Conservation (phyloP, 2,113 vertebrate species). For the Illadopsis cleaveri region DNA sequence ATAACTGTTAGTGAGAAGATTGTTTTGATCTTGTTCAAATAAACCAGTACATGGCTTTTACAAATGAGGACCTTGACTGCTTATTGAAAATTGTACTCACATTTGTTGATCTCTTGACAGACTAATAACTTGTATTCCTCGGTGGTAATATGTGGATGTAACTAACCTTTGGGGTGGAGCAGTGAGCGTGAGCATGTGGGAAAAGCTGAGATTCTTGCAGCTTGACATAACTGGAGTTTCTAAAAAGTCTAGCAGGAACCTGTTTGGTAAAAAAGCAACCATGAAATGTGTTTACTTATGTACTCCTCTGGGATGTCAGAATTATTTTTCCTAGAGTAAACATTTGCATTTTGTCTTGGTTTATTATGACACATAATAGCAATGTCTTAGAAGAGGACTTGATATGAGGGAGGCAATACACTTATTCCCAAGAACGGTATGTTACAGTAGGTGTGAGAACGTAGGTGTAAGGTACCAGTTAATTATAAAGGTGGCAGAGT, state of each 20-base stretch:
- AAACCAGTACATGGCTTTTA: not conserved
- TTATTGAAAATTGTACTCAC: not conserved
- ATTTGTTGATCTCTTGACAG: not conserved
- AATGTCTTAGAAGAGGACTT: conserved; percentile 2
- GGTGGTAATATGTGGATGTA: not conserved
- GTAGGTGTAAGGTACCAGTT: conserved; percentile 74
- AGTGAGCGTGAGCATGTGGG: not conserved
- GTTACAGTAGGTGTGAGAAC: conserved; percentile 72
- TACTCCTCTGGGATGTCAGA: not conserved
- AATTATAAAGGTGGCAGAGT: conserved; percentile 78
- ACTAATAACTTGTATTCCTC: not conserved
- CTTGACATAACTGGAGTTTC: conserved; percentile 66
- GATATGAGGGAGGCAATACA: not conserved
- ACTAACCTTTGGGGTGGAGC: conserved; percentile 72
- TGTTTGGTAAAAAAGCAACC: conserved; percentile 35
- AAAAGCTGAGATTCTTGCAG: conserved; percentile 73
- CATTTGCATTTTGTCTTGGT: conserved; percentile 47
- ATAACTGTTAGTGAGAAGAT: not conserved
- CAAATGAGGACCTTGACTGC: not conserved
- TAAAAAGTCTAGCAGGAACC: conserved; percentile 64
- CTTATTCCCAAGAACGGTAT: conserved; percentile 50
- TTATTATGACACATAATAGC: conserved; percentile 13
- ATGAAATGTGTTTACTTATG: not conserved
- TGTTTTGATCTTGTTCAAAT: not conserved
- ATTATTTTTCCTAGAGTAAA: conserved; percentile 47